A percentile compares a stretch with the other conserved stretches of the same genome.
phyloP scores from a whole-genome alignment of 2,113 vertebrate species.

The Aythya baeri region DNA sequence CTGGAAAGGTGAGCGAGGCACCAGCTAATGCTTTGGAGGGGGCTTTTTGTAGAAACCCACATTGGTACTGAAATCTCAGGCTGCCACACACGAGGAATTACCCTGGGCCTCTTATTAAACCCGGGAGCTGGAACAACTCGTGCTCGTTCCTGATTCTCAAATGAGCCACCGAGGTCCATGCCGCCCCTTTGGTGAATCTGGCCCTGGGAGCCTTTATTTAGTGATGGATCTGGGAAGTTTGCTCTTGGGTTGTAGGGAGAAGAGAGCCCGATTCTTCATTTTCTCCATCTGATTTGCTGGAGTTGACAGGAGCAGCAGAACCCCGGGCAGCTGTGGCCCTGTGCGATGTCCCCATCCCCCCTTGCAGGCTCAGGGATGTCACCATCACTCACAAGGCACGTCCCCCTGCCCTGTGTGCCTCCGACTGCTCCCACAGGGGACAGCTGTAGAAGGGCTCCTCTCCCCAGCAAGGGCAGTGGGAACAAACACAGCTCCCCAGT shows the following conservation, averaged over 20 bases:
- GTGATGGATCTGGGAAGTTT: not conserved
- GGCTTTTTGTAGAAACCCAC: not conserved
- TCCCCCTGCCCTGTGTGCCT: not conserved
- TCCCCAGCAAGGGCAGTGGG: not conserved
- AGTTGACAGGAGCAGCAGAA: not conserved
- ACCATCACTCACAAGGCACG: not conserved
- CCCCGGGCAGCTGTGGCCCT: not conserved
- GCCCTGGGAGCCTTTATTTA: not conserved
- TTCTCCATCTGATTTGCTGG: not conserved
- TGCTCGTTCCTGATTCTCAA: not conserved
- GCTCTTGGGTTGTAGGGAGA: not conserved
- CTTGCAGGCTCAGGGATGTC: not conserved
- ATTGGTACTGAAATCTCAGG: not conserved
- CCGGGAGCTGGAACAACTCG: fast-evolving
- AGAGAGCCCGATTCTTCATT: not conserved
- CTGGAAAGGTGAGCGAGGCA: not conserved
- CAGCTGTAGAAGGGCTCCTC: not conserved
- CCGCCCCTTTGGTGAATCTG: not conserved
- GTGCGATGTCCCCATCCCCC: not conserved
- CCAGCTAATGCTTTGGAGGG: not conserved
- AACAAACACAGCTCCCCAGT: fast-evolving
- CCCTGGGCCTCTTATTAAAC: not conserved
- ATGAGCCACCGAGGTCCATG: not conserved
- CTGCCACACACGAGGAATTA: not conserved
- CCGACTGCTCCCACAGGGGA: fast-evolving